Base-by-base conservation (phyloP, 2,113 vertebrate genomes). In the Daubentonia madagascariensis region DNA sequence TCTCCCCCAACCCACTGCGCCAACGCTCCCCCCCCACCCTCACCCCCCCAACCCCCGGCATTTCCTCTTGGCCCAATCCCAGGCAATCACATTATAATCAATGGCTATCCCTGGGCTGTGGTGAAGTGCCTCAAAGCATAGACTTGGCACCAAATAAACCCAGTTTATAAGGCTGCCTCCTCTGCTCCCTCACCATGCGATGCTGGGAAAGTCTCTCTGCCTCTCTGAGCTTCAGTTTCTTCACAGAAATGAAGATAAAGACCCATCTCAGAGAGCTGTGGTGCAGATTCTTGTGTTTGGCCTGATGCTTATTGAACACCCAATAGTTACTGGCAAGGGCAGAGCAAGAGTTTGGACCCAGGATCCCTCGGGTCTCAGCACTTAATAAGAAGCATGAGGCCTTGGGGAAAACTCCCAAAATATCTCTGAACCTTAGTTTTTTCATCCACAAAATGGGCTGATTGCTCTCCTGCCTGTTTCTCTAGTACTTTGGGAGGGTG, bases 71-170 rank as follows among this genome's bases (percentile, higher is more conserved):
- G 28, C 12, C 18, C 7, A 13, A 25, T 35, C 43, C 68, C 59
- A 14, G 75, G 37, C 54, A 3, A 18, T 52, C 23, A 30, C 45
- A 16, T 37, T 5, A 4, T 7, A 0, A 0, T 4, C 11, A 75
- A 59, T 2, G 17, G 14, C 88, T 50, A 13, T 23, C 72, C 45
- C 85, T 11, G 37, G 45, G 35, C 28, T 5, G 5, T 3, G 28
- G 45, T 11, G 63, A 79, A 28, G 68, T 6, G 40, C 1, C 4
- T 52, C 22, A 8, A 37, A 65, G 63, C 16, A 25, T 30, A 54
- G 25, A 16, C 18, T 25, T 5, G 48, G 25, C 70, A 61, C 13
- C 3, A 30, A 17, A 40, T 5, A 30, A n/a, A 52, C 3, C 25
- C 54, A 23, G 18, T 45, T 73, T 80, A 61, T 23, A 5, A 35